Evolutionary conservation across 2,888 invertebrate genomes (phyloP).

Genomic region (Plebejus melissa): DNA sequence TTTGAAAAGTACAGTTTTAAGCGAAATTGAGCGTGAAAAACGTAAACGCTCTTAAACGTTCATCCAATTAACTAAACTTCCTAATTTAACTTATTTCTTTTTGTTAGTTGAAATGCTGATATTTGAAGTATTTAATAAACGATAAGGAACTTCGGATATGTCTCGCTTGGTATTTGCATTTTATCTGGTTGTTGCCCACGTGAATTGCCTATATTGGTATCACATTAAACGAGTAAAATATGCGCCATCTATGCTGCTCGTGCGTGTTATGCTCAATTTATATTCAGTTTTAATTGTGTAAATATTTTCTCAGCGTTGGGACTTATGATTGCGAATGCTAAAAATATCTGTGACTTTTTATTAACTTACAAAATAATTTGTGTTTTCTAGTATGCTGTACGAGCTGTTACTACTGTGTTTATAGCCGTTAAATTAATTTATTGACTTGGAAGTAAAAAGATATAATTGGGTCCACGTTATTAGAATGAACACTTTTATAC

Average conservation of each 20-base stretch:
- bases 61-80: no score
- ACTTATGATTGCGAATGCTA: background rate
- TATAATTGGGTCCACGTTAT: background rate
- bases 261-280: slow-evolving; percentile 9
- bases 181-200: slow-evolving; percentile 24
- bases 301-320: background rate
- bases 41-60: no score
- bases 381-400: background rate
- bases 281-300: background rate
- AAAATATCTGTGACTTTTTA: background rate
- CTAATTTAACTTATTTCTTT: background rate
- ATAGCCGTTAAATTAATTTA: background rate
- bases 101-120: background rate
- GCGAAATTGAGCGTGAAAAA: no score
- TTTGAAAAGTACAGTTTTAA: no score
- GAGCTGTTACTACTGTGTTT: background rate
- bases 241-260: slow-evolving; percentile 4
- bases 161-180: slow-evolving; percentile 21
- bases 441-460: no score
- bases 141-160: slow-evolving; percentile 14
- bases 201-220: slow-evolving; percentile 14
- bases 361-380: background rate
- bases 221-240: slow-evolving; percentile 8
- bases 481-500: background rate
- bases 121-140: slow-evolving; percentile 2